phyloP scores from a whole-genome alignment of 2,888 invertebrate genomes.

The Pollenia amentaria region DNA sequence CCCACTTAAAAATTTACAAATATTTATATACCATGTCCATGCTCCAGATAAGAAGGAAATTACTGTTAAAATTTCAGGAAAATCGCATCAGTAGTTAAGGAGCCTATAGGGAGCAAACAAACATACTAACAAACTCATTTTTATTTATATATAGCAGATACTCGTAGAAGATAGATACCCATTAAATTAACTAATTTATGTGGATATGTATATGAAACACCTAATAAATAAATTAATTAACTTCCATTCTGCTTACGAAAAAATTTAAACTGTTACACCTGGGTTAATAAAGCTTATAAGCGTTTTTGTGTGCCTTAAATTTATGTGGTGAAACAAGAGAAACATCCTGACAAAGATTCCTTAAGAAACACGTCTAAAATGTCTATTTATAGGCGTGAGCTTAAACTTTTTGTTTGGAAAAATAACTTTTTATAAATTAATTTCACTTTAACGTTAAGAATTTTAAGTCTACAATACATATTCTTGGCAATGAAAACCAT shows the following conservation, averaged over 20 bases:
- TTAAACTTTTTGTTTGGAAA: background rate
- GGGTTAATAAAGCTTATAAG: constrained; percentile 9
- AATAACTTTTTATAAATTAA: constrained; percentile 16
- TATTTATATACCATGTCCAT: too few relatives aligned
- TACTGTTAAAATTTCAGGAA: too few relatives aligned
- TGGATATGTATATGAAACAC: too few relatives aligned
- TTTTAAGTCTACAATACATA: background rate
- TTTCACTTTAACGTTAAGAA: constrained; percentile 28
- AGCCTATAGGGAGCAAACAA: too few relatives aligned
- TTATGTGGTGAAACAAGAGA: background rate
- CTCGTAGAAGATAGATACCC: too few relatives aligned
- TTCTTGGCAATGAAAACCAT: constrained; percentile 4
- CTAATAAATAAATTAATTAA: constrained; percentile 1
- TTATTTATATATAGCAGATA: too few relatives aligned
- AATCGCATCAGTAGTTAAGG: too few relatives aligned
- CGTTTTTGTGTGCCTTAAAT: background rate
- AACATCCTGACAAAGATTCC: background rate
- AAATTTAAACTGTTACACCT: background rate
- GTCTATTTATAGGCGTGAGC: background rate
- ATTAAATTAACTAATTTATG: too few relatives aligned
- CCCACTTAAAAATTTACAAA: too few relatives aligned
- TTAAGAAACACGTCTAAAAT: background rate
- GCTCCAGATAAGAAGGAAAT: too few relatives aligned
- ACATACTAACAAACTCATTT: too few relatives aligned
- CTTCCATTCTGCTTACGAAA: background rate